Evolutionary conservation across 92 coral and sea anemone genomes (phyloP).

Genomic region (Nematostella vectensis): DNA sequence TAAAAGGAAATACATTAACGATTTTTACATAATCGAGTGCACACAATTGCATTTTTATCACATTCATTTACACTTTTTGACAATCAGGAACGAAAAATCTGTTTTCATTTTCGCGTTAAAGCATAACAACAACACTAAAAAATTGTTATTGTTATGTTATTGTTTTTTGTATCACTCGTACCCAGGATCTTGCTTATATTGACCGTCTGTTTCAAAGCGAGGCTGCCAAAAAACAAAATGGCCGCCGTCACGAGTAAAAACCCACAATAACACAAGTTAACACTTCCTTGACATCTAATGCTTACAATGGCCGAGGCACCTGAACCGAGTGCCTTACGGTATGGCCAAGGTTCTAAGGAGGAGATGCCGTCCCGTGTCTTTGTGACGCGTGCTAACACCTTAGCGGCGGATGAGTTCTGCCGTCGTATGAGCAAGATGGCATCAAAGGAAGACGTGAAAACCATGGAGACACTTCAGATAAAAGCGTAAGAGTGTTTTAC

Average conservation of each 20-base stretch:
- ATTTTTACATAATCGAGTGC: no score
- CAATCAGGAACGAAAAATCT: no score
- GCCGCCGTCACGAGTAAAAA: slow-evolving; percentile 6
- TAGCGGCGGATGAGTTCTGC: slow-evolving; percentile 51
- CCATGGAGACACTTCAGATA: slow-evolving; percentile 30
- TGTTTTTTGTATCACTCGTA: no score
- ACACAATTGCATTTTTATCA: no score
- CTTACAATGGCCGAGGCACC: no score
- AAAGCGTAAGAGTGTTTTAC: slow-evolving; percentile 44
- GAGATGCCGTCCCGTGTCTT: neutral
- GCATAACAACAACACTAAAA: no score
- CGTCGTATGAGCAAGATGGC: slow-evolving; percentile 42
- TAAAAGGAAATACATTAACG: no score
- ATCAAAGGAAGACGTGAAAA: slow-evolving; percentile 36
- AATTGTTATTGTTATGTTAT: no score
- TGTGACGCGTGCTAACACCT: neutral
- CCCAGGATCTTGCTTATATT: no score
- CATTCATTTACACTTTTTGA: no score
- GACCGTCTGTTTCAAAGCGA: neutral
- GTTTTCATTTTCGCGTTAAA: no score
- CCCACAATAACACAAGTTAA: neutral
- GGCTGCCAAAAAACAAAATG: slow-evolving; percentile 3
- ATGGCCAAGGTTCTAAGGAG: neutral
- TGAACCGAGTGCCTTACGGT: no score
- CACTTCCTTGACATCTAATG: neutral